Percentiles rank a stretch among this genome's conserved stretches.
Conservation (phyloP, 2,888 invertebrate genomes). For the Stramonita haemastoma region DNA sequence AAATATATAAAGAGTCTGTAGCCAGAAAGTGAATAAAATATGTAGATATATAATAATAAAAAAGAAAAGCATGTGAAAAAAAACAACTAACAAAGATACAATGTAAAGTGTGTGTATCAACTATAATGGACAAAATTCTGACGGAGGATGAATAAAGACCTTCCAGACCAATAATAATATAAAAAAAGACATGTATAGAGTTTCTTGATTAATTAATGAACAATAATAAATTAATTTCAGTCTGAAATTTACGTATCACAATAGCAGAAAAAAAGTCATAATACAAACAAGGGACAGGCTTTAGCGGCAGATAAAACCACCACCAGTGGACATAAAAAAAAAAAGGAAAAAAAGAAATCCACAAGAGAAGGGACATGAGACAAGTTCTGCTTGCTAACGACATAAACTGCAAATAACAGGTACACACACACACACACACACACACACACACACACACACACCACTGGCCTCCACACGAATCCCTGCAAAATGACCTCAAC, state of each 20-base stretch:
- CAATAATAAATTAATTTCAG: background rate
- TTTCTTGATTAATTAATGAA: constrained; percentile 4
- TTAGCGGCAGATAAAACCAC: background rate
- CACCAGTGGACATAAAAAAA: background rate
- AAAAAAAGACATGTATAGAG: background rate
- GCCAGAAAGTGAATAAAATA: background rate
- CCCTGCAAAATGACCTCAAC: constrained; percentile 6
- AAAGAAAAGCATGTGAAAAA: background rate
- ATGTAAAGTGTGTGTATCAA: background rate
- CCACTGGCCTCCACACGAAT: constrained; percentile 18
- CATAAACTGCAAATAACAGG: background rate
- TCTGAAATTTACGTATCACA: background rate
- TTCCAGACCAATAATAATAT: background rate
- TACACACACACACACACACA: background rate
- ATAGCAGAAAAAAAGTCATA: background rate
- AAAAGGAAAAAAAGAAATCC: background rate
- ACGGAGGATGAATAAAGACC: background rate
- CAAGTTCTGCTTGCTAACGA: background rate
- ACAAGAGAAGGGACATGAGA: background rate
- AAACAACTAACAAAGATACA: background rate
- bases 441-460: background rate
- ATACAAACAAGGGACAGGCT: background rate
- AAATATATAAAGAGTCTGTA: background rate
- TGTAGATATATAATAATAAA: background rate
- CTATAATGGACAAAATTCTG: background rate